A percentile compares a stretch with the other conserved stretches of the same genome.
These are phyloP conservation scores for Agonopterix subpropinquella DNA, from an alignment of 2,888 invertebrate species.

Conservation along the genomic window DNA sequence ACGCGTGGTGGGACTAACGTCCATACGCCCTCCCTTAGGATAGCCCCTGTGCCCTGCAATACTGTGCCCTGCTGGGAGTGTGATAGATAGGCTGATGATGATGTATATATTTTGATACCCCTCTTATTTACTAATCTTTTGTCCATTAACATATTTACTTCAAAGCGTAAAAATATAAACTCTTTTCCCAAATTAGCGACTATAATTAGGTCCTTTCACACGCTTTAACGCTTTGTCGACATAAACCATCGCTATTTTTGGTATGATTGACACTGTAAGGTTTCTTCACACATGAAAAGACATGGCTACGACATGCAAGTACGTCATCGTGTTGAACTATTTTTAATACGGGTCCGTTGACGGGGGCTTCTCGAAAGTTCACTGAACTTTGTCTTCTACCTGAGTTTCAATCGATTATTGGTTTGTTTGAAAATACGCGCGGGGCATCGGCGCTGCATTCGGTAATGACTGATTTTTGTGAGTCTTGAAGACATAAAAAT, in stretches of 20 bases:
- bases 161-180: no score
- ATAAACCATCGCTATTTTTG: slow-evolving; percentile 11
- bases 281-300: slow-evolving; percentile 20
- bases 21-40: no score
- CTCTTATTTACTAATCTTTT: no score
- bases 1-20: background rate
- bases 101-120: no score
- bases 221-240: slow-evolving; percentile 1
- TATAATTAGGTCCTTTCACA: slow-evolving; percentile 1
- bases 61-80: no score
- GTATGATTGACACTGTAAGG: slow-evolving; percentile 16
- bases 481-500: background rate
- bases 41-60: no score
- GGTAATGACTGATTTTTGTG: background rate
- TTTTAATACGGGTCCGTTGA: slow-evolving; percentile 27
- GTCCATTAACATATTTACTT: no score
- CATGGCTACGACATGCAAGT: slow-evolving; percentile 9
- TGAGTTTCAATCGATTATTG: slow-evolving; percentile 5
- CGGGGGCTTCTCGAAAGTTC: slow-evolving; percentile 27
- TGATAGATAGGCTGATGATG: no score
- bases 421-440: slow-evolving; percentile 1
- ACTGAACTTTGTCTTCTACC: slow-evolving; percentile 19
- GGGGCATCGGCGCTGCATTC: background rate
- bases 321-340: slow-evolving; percentile 17
- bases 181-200: no score